Evolutionary conservation across 1,140 invertebrate genomes (phyloP), one percentile per base, ranked within the genome.

Genomic region (Pinna nobilis): DNA sequence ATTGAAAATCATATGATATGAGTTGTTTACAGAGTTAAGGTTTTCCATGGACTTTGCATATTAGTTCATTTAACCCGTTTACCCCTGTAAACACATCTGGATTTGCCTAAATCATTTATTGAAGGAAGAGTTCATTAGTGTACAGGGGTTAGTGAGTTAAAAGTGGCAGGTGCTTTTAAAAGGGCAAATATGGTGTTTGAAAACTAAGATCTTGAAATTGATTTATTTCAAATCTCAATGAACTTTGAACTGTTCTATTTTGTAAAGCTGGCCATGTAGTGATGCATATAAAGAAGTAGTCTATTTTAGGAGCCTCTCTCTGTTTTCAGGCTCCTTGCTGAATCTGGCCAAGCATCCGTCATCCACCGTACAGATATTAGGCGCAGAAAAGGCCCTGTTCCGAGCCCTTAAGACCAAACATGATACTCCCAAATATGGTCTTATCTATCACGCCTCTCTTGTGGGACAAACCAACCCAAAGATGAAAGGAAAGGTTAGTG

Each of bases 351-450:
- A 99, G 85, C 96, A 98, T 90, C 98, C 98, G 5, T 96, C 98
- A 2, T 99, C 98, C 0, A 99, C 98, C 0, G 92, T 99, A 1
- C 98, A 99, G 90, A 99, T 99, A 84, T 92, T 99, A 37, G 97
- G 97, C 68, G 98, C 98, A 2, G 98, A 99, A 85, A 99, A 99
- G 86, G 98, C 98, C 3, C 88, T 99, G 0, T 99, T 99, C 89
- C 90, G 97, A 80, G 98, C 98, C 0, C 90, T 99, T 25, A 99
- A 99, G 89, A 96, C 96, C 0, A 98, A 97, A 84, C 96, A 97
- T 82, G 96, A 99, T 83, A 99, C 98, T 0, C 98, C 98, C 0
- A 99, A 99, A 88, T 99, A 99, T 90, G 98, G 98, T 91, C 90
- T 99, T 3, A 98, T 99, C 76, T 99, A 98, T 87, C 98, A 99